Base-by-base conservation (phyloP, 2,797 vertebrate species). In the Pachyuromys duprasi region DNA sequence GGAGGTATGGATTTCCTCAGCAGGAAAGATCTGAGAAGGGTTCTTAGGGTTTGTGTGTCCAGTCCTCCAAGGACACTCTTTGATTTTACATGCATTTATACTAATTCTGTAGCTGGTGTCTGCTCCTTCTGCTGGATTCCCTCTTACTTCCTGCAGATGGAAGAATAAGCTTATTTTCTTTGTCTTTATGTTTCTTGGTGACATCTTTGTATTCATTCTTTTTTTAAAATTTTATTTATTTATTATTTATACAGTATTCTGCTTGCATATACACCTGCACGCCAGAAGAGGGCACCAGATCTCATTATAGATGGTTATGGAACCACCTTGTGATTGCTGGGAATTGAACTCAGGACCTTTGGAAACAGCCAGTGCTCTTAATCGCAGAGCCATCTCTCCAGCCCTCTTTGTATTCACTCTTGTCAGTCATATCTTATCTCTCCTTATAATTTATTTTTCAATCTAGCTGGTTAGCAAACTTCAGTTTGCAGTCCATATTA, bases 391-490 rank as follows among this genome's bases (percentile, higher is more conserved):
- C 49, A 49, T 49, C 49, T 49, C 49, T 49, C 49, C 49, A 49
- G 78, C 72, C 2, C 17, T 5, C 81, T n/a, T 0, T 24, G 55
- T 57, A 57, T 57, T 81, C 53, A 72, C 86, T 60, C 31, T 87
- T 89, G 42, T 67, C 62, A 80, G 31, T 53, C 0, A 2, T 80
- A 33, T 65, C 53, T 78, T 31, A 17, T 80, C 88, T 94, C 39
- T 79, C 67, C 17, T 96, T 63, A 49, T 81, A 39, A 18, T 86
- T 86, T 18, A 42, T 60, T 94, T 96, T 96, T 87, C 24, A 63
- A 0, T 49, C 14, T 3, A 60, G 2, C 53, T 39, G 13, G 9
- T 94, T 70, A 79, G 55, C 84, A 80, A 63, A 67, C 62, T 24
- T 6, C 72, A 20, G 60, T 45, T 42, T 22, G 15, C 12, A 78